Conservation (phyloP, 2,888 invertebrate species). For the Neuroscelio doddi region DNA sequence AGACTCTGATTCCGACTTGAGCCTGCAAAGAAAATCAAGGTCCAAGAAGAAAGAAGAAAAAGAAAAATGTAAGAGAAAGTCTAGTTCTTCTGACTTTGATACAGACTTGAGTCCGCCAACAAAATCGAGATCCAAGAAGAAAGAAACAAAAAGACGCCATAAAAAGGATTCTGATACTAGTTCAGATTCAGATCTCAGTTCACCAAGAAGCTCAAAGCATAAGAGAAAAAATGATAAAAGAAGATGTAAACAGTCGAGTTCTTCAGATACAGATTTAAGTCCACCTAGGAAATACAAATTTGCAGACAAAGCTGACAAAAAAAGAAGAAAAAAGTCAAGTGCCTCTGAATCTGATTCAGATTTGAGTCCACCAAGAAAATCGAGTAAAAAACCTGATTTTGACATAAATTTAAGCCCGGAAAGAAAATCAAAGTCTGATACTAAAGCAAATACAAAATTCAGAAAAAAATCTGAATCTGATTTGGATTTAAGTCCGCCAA, state of each 20-base stretch:
- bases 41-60: constrained; percentile 11
- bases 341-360: constrained; percentile 60
- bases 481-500: constrained; percentile 42
- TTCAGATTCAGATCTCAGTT: constrained; percentile 55
- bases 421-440: no score
- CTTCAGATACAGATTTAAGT: constrained; percentile 60
- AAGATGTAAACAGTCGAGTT: constrained; percentile 36
- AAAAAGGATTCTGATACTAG: constrained; percentile 34
- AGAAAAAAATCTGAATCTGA: constrained; percentile 60
- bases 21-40: constrained; percentile 37
- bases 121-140: constrained; percentile 10
- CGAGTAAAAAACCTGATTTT: not conserved
- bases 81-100: constrained; percentile 24
- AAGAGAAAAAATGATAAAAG: constrained; percentile 24
- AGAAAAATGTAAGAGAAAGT: constrained; percentile 8
- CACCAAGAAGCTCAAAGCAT: constrained; percentile 55
- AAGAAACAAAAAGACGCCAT: constrained; percentile 1
- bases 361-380: constrained; percentile 49
- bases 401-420: no score
- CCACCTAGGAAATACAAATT: constrained; percentile 53
- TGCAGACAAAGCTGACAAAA: constrained; percentile 1
- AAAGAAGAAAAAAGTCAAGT: constrained; percentile 52
- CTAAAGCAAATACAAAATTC: constrained; percentile 24
- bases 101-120: constrained; percentile 50
- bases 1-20: constrained; percentile 57